Evolutionary conservation across 2,888 invertebrate genomes (phyloP).

Genomic region (Pammene fasciana): DNA sequence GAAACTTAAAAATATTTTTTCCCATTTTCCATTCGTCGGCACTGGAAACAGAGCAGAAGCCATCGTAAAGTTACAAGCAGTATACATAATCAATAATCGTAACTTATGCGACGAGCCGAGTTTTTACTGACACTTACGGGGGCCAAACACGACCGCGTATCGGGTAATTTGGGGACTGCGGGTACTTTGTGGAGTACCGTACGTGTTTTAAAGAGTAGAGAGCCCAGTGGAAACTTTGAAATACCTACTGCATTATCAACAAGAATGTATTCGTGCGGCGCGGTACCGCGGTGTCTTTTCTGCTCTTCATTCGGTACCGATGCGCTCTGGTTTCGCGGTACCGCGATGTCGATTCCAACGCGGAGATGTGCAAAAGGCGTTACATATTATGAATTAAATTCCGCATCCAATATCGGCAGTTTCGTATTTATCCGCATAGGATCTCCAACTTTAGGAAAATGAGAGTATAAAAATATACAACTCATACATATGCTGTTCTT

Average conservation of each 20-base stretch:
- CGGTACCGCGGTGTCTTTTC: too few species aligned
- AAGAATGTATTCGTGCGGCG: too few species aligned
- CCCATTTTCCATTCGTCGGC: constrained; percentile 11
- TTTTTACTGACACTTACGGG: constrained; percentile 66
- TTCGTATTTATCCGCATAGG: constrained; percentile 22
- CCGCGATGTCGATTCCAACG: too few species aligned
- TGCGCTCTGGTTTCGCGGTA: too few species aligned
- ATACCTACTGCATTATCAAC: background rate
- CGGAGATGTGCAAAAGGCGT: too few species aligned
- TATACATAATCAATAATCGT: constrained; percentile 79
- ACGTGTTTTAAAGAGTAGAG: background rate
- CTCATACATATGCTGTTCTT: background rate
- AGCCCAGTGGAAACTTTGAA: background rate
- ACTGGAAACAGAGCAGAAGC: constrained; percentile 62
- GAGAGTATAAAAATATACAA: background rate
- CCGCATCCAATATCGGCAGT: constrained; percentile 13
- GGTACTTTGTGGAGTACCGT: constrained; percentile 28
- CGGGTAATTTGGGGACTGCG: constrained; percentile 35
- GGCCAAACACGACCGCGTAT: constrained; percentile 57
- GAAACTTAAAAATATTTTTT: too few species aligned
- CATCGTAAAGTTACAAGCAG: constrained; percentile 72
- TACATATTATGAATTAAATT: background rate
- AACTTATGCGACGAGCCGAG: constrained; percentile 67
- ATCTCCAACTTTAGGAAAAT: background rate
- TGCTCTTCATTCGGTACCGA: too few species aligned